Conservation (phyloP, 2,888 invertebrate species). For the Athripsodes cinereus region DNA sequence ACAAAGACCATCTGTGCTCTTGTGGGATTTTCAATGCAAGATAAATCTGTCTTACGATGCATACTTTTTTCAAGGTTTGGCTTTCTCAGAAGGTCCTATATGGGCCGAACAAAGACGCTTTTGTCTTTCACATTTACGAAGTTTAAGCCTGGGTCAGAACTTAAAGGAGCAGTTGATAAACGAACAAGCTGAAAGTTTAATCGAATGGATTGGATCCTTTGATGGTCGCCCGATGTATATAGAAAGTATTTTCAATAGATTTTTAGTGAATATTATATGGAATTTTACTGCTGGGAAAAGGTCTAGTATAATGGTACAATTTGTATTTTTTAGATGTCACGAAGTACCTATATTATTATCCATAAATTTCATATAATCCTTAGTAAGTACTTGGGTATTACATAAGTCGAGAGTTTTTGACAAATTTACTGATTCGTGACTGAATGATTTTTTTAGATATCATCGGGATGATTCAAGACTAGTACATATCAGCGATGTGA, state of each 20-base stretch:
- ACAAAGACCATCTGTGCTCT: no score
- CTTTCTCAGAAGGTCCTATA: conserved; percentile 60
- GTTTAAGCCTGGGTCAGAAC: conserved; percentile 57
- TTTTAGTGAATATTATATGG: conserved; percentile 65
- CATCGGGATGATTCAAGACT: conserved; percentile 53
- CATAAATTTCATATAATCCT: neutral
- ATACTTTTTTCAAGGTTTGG: conserved; percentile 47
- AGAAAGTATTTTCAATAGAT: conserved; percentile 51
- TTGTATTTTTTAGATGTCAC: no score
- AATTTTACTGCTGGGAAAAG: conserved; percentile 61
- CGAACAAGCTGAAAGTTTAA: conserved; percentile 49
- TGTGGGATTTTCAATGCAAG: no score
- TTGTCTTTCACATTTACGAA: conserved; percentile 56
- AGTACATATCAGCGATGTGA: conserved; percentile 48
- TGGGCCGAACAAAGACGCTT: conserved; percentile 65
- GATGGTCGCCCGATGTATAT: conserved; percentile 41
- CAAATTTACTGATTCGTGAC: no score
- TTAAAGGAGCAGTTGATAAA: conserved; percentile 56
- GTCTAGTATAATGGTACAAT: no score
- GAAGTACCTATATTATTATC: neutral
- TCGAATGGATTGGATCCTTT: conserved; percentile 40
- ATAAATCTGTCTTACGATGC: neutral
- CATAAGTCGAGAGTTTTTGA: neutral
- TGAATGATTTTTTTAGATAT: conserved; percentile 38
- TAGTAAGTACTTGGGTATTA: neutral